Conservation (phyloP, 2,888 invertebrate genomes). For the Eremobia ochroleuca region DNA sequence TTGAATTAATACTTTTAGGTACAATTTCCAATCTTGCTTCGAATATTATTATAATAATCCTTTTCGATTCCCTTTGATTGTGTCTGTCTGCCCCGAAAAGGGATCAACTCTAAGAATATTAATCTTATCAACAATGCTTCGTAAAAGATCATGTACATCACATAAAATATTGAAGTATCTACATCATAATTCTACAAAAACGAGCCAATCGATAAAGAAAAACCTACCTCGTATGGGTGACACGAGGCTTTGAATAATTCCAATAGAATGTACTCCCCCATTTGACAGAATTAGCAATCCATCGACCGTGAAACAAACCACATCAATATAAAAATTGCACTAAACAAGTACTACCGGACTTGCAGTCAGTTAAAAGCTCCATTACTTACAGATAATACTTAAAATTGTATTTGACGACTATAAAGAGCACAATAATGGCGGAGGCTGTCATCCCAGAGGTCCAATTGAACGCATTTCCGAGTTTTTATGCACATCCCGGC, state of each 20-base stretch:
- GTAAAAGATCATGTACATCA: slow-evolving; percentile 33
- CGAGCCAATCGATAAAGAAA: slow-evolving; percentile 11
- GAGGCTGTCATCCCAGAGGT: slow-evolving; percentile 18
- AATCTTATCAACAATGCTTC: slow-evolving; percentile 58
- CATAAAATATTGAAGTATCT: slow-evolving; percentile 20
- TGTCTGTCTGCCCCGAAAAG: slow-evolving; percentile 34
- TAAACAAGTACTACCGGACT: background rate
- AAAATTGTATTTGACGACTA: slow-evolving; percentile 28
- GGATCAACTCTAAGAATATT: slow-evolving; percentile 56
- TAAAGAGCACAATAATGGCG: slow-evolving; percentile 31
- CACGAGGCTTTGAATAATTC: slow-evolving; percentile 2
- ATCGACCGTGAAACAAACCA: background rate
- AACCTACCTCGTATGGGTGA: slow-evolving; percentile 19
- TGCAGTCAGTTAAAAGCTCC: slow-evolving; percentile 9
- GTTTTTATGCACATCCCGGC: slow-evolving; percentile 35
- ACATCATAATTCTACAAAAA: slow-evolving; percentile 6
- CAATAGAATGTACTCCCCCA: slow-evolving; percentile 17
- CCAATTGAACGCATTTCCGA: slow-evolving; percentile 32
- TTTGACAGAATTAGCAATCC: slow-evolving; percentile 29
- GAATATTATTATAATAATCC: slow-evolving; percentile 52
- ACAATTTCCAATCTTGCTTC: slow-evolving; percentile 45
- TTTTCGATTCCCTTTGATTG: slow-evolving; percentile 54
- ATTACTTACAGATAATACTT: slow-evolving; percentile 22
- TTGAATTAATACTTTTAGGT: slow-evolving; percentile 11
- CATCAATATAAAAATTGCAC: slow-evolving; percentile 4